Percentiles rank a stretch among this genome's conserved stretches.
Evolutionary conservation across 2,113 vertebrate genomes (phyloP).

Genomic region (Ptychochromis oligacanthus): DNA sequence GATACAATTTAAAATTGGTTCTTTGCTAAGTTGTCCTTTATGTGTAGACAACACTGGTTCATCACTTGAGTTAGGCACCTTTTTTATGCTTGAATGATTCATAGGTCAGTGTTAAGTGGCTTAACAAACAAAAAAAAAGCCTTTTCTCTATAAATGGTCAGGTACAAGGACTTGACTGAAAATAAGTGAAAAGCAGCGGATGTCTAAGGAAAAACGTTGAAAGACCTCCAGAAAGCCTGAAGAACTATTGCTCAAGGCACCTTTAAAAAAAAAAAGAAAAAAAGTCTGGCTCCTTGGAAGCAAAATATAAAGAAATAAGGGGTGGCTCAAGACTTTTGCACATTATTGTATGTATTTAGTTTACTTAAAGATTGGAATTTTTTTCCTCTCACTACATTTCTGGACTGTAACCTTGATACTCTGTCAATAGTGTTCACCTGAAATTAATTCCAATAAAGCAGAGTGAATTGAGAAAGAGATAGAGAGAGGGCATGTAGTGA

Average conservation of each 20-base stretch:
- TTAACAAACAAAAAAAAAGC: too few species aligned
- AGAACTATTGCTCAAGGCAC: background rate
- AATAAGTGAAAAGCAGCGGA: background rate
- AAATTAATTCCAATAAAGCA: background rate
- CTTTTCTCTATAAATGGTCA: too few species aligned
- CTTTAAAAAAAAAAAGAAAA: background rate
- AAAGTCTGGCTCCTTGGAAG: background rate
- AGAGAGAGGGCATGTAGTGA: slow-evolving; percentile 33
- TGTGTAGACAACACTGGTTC: too few species aligned
- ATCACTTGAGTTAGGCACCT: too few species aligned
- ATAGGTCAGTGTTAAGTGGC: too few species aligned
- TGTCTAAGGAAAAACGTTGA: too few species aligned
- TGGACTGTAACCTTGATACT: background rate
- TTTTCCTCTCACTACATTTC: background rate
- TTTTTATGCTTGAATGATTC: too few species aligned
- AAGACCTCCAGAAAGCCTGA: background rate
- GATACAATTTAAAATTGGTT: too few species aligned
- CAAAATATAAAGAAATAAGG: background rate
- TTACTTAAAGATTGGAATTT: background rate
- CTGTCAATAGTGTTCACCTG: background rate
- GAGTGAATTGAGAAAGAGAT: background rate
- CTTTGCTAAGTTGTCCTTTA: too few species aligned
- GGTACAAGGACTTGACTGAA: too few species aligned
- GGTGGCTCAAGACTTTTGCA: background rate
- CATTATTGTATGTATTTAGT: background rate